Percentiles rank a stretch among this genome's conserved stretches.
phyloP scores from a whole-genome alignment of 2,797 vertebrate species.

The Micrastur ruficollis region DNA sequence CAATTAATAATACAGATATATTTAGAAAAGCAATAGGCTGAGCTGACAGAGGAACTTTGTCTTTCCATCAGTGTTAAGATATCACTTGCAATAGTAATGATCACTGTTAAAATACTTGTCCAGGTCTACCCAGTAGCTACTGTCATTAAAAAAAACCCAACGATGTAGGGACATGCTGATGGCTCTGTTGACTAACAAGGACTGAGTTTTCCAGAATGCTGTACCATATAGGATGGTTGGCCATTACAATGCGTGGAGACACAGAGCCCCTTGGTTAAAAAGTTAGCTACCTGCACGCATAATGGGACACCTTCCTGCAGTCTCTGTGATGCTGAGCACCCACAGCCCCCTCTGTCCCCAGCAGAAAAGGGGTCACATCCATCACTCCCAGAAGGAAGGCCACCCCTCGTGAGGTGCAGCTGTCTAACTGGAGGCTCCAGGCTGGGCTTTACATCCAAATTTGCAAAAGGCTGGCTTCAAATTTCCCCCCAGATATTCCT shows the following conservation, averaged over 20 bases:
- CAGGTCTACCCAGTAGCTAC: not conserved
- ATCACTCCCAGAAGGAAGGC: not conserved
- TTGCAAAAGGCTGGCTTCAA: not conserved
- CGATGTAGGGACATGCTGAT: not conserved
- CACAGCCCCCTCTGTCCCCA: not conserved
- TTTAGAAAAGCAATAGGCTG: not conserved
- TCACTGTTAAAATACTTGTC: not conserved
- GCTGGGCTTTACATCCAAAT: not conserved
- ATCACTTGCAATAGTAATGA: not conserved
- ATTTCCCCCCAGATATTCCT: not conserved
- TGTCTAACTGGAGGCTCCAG: not conserved
- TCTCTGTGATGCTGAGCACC: not conserved
- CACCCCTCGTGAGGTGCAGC: not conserved
- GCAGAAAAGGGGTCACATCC: not conserved
- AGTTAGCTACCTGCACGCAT: not conserved
- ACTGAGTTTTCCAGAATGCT: not conserved
- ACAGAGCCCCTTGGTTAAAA: not conserved
- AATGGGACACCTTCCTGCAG: not conserved
- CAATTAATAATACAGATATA: not conserved
- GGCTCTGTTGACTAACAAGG: not conserved
- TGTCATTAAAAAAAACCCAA: not conserved
- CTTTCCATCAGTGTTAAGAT: not conserved
- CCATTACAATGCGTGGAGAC: rapidly evolving
- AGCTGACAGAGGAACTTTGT: not conserved
- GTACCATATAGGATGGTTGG: not conserved